Evolutionary conservation across 2,888 invertebrate genomes (phyloP), one percentile per base, ranked within the genome.

Genomic region (Penaeus monodon): DNA sequence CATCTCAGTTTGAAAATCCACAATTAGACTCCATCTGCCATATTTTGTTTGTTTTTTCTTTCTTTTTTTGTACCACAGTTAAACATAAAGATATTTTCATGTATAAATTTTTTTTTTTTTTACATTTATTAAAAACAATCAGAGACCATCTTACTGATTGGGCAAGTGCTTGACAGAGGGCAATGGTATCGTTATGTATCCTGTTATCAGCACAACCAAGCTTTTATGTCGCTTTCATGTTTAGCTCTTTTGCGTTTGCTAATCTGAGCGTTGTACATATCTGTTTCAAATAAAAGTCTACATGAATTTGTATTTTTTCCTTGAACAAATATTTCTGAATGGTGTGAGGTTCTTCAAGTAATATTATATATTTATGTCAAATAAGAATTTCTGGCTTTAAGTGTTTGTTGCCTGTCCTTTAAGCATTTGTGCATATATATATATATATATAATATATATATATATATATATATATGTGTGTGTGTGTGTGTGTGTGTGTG

Each of bases 241-340:
- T 29, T 38, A 84, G 66, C 84, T 84, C 79, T 79, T 49, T 24
- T 84, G 77, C 78, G 78, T 77, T 84, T 78, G 84, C 79, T 27
- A 63, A 78, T 63, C 68, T 77, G 84, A 78, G 49, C 68, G 68
- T 68, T 84, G 84, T 84, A 78, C 68, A 84, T 84, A 82, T 66
- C 65, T 84, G 78, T 77, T 84, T 84, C 78, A 84, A 78, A 78
- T 84, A 84, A 84, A 84, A 84, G 29, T 74, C 64, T 63, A 79
- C 68, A 65, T 33, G 38, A 84, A 81, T 65, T 49, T 70, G 14
- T 64, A 49, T 12, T 29, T 24, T 63, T 78, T n/a, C 8, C 33
- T 78, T 44, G 20, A 20, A 49, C 22, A n/a, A 17, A 14, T 24
- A 2, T 2, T 20, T 8, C 57, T 7, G 10, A 44, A 44, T 44